These are phyloP conservation scores for Penaeus indicus DNA, from an alignment of 1,140 invertebrate species.

Conservation along the genomic window DNA sequence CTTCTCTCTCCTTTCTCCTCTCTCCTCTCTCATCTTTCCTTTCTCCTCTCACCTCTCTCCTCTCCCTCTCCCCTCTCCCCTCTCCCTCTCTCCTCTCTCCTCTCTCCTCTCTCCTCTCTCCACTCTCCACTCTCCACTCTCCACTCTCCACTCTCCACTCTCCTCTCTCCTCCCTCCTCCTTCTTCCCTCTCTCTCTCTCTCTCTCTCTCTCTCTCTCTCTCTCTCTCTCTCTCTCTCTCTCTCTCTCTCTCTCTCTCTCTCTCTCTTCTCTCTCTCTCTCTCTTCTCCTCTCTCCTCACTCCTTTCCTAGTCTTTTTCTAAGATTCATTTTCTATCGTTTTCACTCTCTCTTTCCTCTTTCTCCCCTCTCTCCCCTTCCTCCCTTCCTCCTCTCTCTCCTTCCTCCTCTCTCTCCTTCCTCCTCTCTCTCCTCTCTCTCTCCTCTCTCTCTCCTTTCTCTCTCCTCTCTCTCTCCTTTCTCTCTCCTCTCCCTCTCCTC, in stretches of 20 bases:
- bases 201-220: background rate
- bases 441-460: background rate
- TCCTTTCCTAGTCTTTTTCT: slow-evolving; percentile 1
- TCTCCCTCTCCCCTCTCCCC: background rate
- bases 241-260: background rate
- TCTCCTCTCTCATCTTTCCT: background rate
- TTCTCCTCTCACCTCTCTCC: background rate
- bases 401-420: too few species aligned
- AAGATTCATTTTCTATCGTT: background rate
- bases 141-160: background rate
- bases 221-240: background rate
- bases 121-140: background rate
- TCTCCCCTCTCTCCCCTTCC: too few species aligned
- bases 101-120: background rate
- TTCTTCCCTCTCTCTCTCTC: background rate
- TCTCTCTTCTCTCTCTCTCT: background rate
- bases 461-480: background rate
- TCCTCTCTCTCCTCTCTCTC: background rate
- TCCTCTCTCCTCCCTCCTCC: background rate
- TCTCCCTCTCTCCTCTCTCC: too few species aligned
- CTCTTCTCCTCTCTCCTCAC: background rate
- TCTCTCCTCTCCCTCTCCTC: background rate
- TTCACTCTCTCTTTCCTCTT: background rate
- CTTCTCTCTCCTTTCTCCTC: background rate
- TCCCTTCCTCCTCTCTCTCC: background rate